Conservation (phyloP, 2,797 vertebrate genomes). For the Artibeus lituratus region DNA sequence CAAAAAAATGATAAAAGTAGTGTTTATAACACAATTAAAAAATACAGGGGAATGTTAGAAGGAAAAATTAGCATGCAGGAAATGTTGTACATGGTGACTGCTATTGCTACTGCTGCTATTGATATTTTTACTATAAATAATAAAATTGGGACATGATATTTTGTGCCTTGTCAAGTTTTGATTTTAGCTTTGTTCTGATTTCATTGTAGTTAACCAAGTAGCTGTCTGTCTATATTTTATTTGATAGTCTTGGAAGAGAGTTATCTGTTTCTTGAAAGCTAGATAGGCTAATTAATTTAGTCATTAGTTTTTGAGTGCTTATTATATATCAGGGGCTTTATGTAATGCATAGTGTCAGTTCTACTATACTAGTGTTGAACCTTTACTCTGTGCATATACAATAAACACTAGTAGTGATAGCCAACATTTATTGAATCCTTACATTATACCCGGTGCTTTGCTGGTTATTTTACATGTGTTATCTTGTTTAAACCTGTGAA, state of each 20-base stretch:
- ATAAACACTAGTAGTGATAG: background rate
- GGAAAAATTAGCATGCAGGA: background rate
- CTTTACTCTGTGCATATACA: background rate
- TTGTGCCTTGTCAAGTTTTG: background rate
- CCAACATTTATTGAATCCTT: conserved; percentile 2
- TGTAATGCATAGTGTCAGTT: background rate
- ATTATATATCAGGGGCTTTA: background rate
- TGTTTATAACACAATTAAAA: conserved; percentile 18
- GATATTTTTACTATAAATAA: background rate
- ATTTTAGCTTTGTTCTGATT: conserved; percentile 14
- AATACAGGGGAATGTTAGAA: background rate
- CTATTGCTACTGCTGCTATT: background rate
- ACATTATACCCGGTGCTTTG: background rate
- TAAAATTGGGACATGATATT: background rate
- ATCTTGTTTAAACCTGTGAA: background rate
- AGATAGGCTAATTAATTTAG: background rate
- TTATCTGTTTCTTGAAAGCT: background rate
- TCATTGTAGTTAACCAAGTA: background rate
- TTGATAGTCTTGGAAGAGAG: background rate
- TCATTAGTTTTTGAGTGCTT: background rate
- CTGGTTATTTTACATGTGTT: background rate
- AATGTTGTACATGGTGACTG: background rate
- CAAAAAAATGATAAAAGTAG: background rate
- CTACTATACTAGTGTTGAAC: background rate
- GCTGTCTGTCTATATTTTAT: background rate